These are phyloP conservation scores for Macrobrachium rosenbergii DNA, from an alignment of 1,140 invertebrate genomes.

Conservation along the genomic window DNA sequence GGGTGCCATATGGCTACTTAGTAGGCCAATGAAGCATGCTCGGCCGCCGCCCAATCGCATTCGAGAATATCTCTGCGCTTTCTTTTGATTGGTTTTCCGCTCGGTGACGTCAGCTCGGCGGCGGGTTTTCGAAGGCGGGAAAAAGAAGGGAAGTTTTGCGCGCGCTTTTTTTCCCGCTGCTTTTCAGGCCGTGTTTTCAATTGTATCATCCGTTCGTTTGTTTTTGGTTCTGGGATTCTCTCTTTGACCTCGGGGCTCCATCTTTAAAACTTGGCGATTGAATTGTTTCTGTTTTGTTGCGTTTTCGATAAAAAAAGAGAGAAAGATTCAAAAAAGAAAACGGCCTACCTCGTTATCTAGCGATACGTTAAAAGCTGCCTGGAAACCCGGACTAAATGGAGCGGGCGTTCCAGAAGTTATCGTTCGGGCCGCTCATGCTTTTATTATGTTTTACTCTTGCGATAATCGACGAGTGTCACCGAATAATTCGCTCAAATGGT, in stretches of 20 bases:
- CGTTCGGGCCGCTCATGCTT: not conserved
- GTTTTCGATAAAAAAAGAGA: too few relatives aligned
- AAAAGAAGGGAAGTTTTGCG: too few relatives aligned
- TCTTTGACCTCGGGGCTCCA: too few relatives aligned
- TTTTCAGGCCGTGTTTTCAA: too few relatives aligned
- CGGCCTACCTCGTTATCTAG: too few relatives aligned
- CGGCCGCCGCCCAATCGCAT: slow-evolving; percentile 7
- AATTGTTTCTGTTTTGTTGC: too few relatives aligned
- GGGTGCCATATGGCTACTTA: slow-evolving; percentile 38
- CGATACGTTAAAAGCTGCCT: too few relatives aligned
- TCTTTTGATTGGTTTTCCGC: slow-evolving; percentile 6
- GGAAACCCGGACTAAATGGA: not conserved
- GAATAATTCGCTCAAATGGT: slow-evolving; percentile 18
- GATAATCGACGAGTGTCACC: slow-evolving; percentile 32
- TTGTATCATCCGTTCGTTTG: too few relatives aligned
- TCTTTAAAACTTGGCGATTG: too few relatives aligned
- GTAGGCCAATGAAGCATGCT: slow-evolving; percentile 31
- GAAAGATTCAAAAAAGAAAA: too few relatives aligned
- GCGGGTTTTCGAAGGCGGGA: not conserved
- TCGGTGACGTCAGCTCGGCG: slow-evolving; percentile 17
- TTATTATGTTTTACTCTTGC: slow-evolving; percentile 28
- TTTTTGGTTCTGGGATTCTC: too few relatives aligned
- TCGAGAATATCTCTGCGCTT: not conserved
- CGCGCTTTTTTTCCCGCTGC: slow-evolving; percentile 1
- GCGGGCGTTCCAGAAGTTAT: not conserved